Evolutionary conservation across 2,113 vertebrate genomes (phyloP).

Genomic region (Leptobrachium leishanense): DNA sequence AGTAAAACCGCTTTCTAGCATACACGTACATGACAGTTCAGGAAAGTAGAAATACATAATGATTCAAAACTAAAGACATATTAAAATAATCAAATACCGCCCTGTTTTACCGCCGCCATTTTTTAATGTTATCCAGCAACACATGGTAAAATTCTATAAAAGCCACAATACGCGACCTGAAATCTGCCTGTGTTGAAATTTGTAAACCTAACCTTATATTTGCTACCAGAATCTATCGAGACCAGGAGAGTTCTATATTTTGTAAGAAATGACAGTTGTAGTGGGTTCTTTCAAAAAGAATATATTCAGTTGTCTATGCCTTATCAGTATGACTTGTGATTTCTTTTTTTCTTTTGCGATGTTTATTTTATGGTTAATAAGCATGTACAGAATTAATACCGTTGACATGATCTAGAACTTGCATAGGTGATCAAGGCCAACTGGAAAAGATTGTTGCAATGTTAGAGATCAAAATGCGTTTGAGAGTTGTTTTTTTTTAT

Average conservation of each 20-base stretch:
- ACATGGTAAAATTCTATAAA: neutral
- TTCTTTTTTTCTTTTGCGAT: constrained; percentile 12
- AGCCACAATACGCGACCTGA: constrained; percentile 3
- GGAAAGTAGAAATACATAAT: neutral
- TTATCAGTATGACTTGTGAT: constrained; percentile 19
- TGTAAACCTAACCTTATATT: constrained; percentile 42
- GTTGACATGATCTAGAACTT: neutral
- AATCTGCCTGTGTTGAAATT: constrained; percentile 28
- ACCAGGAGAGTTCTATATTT: constrained; percentile 45
- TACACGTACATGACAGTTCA: neutral
- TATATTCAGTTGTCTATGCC: constrained; percentile 12
- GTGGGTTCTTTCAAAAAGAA: constrained; percentile 22
- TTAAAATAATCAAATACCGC: neutral
- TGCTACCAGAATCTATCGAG: constrained; percentile 46
- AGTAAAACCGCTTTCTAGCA: neutral
- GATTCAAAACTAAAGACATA: neutral
- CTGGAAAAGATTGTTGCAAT: constrained; percentile 57
- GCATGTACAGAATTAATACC: constrained; percentile 37
- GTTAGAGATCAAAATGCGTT: constrained; percentile 63
- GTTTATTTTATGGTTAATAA: constrained; percentile 5
- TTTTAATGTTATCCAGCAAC: neutral
- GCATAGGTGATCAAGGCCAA: constrained; percentile 57
- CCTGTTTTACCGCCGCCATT: neutral
- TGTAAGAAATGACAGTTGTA: constrained; percentile 32
- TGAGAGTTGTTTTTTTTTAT: constrained; percentile 63